phyloP scores from a whole-genome alignment of 2,797 vertebrate genomes.

The Melanotaenia parkinsoni region DNA sequence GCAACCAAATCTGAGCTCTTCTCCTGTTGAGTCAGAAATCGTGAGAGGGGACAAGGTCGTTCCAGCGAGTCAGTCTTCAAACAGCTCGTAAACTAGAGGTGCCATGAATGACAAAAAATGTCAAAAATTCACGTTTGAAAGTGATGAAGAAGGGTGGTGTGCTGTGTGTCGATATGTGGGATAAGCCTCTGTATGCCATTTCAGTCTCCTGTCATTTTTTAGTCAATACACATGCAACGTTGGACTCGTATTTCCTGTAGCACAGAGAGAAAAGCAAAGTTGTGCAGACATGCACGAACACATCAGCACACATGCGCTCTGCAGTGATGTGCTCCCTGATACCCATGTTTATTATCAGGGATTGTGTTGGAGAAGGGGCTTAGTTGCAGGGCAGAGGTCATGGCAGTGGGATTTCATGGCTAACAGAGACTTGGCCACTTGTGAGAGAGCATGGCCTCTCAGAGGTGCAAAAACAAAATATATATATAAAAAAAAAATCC shows the following conservation, averaged over 20 bases:
- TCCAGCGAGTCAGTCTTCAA: slow-evolving; percentile 59
- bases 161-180: slow-evolving; percentile 33
- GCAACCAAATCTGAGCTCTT: slow-evolving; percentile 54
- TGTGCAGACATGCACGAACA: slow-evolving; percentile 53
- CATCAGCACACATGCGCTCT: slow-evolving; percentile 29
- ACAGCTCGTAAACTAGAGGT: slow-evolving; percentile 71
- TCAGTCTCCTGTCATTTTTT: slow-evolving; percentile 52
- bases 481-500: slow-evolving; percentile 27
- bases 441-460: slow-evolving; percentile 63
- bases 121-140: slow-evolving; percentile 75
- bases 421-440: slow-evolving; percentile 68
- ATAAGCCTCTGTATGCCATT: slow-evolving; percentile 52
- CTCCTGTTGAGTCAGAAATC: slow-evolving; percentile 62
- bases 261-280: neutral
- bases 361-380: slow-evolving; percentile 72
- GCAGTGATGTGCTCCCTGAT: slow-evolving; percentile 51
- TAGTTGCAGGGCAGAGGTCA: slow-evolving; percentile 69
- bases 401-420: slow-evolving; percentile 71
- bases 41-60: slow-evolving; percentile 76
- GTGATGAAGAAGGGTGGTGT: slow-evolving; percentile 68
- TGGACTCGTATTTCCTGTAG: slow-evolving; percentile 51
- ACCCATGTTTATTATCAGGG: slow-evolving; percentile 76
- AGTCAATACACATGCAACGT: slow-evolving; percentile 38
- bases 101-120: slow-evolving; percentile 45
- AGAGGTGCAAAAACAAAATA: slow-evolving; percentile 66